These are phyloP conservation scores for Corythaixoides concolor DNA, from an alignment of 2,113 vertebrate genomes.

Conservation along the genomic window DNA sequence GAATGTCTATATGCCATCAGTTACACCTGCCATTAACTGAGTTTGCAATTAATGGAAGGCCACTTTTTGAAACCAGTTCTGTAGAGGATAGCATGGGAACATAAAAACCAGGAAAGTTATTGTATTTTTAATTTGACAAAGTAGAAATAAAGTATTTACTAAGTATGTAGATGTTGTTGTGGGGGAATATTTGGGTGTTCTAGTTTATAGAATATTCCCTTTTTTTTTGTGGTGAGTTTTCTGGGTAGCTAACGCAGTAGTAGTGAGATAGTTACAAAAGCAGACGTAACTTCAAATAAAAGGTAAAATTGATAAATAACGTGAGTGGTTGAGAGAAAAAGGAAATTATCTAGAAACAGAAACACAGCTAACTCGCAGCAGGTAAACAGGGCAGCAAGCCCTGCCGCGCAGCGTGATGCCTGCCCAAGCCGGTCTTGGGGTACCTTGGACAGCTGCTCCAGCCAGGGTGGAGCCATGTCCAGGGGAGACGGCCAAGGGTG, in stretches of 20 bases:
- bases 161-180: neutral
- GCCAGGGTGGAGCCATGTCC: neutral
- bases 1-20: neutral
- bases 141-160: neutral
- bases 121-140: neutral
- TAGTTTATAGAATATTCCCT: neutral
- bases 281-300: neutral
- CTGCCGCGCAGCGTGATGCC: rapidly evolving
- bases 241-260: neutral
- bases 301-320: neutral
- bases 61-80: neutral
- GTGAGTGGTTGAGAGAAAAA: neutral
- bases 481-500: neutral
- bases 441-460: neutral
- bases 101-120: neutral
- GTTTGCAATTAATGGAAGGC: conserved; percentile 1
- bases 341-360: neutral
- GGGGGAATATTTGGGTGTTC: neutral
- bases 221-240: neutral
- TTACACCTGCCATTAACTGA: neutral
- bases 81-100: neutral
- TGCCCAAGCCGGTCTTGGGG: neutral
- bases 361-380: neutral
- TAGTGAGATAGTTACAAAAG: neutral
- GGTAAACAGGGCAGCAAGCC: neutral